Evolutionary conservation across 2,113 vertebrate species (phyloP), one percentile per base, ranked within the genome.

Genomic region (Eudyptes chrysolophus): DNA sequence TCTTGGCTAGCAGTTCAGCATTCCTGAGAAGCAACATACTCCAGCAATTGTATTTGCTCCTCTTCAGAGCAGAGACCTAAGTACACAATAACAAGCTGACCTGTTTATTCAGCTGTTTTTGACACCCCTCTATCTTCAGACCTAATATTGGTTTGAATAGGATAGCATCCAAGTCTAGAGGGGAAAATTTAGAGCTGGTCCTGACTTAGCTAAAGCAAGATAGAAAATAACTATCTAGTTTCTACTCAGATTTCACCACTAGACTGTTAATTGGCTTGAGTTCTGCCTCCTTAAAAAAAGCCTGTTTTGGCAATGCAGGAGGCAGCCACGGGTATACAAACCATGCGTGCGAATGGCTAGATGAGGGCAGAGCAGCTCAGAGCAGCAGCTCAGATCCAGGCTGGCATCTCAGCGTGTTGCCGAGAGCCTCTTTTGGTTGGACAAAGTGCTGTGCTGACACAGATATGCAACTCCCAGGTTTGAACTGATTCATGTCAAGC

Each of bases 61-160:
- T 88, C 89, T 78, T 93, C 75, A 84, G 89, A 95, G 83, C 51
- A 0, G 9, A 92, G 89, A 87, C 85, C 60, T 68, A 93, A 80
- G 84, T 60, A 95, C 89, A 92, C 76, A 93, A 83, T 83, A 97
- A 94, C 68, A 84, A 80, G 42, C 62, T 76, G 87, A 87, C 42
- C 84, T 95, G 94, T 96, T 96, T 97, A 94, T 94, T 95, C 94
- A 97, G 92, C 94, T 96, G 94, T 21, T 92, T 96, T 95, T 95
- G 95, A 97, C 94, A 93, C 80, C 71, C 87, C 72, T 94, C 92
- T 94, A 69, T 97, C 94, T 95, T 96, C 94, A 87, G 82, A 81
- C 75, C 87, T 96, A 87, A 55, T 92, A 97, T 93, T 80, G 95
- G 87, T 95, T 93, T 95, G 85, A 93, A 96, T 32, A 93, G 92